Conservation (phyloP, 2,113 vertebrate species). For the Emydocephalus ijimae region DNA sequence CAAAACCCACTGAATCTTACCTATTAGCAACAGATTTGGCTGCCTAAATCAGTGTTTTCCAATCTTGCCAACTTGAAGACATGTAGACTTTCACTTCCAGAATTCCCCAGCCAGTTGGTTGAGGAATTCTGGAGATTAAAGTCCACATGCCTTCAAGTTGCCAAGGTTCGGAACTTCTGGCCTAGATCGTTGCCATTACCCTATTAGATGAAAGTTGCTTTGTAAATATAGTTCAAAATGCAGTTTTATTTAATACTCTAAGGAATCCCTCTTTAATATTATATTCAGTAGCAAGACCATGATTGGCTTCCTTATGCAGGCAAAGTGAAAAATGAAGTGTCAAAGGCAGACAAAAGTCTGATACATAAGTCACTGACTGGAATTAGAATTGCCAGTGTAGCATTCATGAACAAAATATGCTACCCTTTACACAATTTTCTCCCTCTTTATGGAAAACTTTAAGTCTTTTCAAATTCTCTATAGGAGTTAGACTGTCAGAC, state of each 20-base stretch:
- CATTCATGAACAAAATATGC: constrained; percentile 24
- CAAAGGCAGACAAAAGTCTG: constrained; percentile 38
- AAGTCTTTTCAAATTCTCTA: constrained; percentile 31
- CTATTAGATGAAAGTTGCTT: neutral
- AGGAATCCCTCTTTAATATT: neutral
- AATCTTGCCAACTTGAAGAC: no score
- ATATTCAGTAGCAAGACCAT: neutral
- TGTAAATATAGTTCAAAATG: neutral
- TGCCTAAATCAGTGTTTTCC: neutral
- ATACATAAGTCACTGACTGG: constrained; percentile 55
- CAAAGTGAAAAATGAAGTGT: constrained; percentile 46
- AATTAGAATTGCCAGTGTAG: constrained; percentile 53
- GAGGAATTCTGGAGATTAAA: no score
- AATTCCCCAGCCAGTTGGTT: no score
- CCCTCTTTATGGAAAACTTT: constrained; percentile 21
- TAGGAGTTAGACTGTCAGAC: constrained; percentile 45
- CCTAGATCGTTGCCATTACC: neutral
- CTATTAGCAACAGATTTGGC: neutral
- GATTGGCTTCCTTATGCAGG: constrained; percentile 28
- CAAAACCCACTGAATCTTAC: neutral
- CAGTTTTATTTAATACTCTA: constrained; percentile 20
- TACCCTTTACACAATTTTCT: constrained; percentile 24
- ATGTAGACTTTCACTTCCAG: no score
- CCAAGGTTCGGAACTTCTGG: neutral
- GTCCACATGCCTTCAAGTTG: no score